Conservation (phyloP, 2,113 vertebrate genomes). For the Melanostigma gelatinosum region DNA sequence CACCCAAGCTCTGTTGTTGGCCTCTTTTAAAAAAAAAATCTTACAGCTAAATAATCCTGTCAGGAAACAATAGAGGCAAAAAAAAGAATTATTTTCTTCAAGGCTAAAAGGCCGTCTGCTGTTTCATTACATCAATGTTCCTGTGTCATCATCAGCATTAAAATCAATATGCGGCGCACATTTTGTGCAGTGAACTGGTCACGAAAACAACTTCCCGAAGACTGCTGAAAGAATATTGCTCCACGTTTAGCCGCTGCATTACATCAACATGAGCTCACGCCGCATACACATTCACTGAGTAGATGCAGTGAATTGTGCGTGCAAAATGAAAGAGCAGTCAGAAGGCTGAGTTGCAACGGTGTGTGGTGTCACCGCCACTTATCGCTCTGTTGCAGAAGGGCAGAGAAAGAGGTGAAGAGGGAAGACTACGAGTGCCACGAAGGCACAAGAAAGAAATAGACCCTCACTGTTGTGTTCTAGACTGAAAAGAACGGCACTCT, state of each 20-base stretch:
- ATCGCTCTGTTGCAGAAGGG: conserved; percentile 21
- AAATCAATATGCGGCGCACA: conserved; percentile 55
- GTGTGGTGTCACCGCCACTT: conserved; percentile 26
- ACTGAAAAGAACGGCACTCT: conserved; percentile 48
- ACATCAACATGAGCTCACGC: conserved; percentile 19
- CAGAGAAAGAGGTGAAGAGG: conserved; percentile 24
- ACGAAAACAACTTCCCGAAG: conserved; percentile 14
- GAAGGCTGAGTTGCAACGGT: conserved; percentile 11
- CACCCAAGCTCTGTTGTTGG: conserved; percentile 54
- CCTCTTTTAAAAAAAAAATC: conserved; percentile 51
- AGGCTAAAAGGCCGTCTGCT: conserved; percentile 44
- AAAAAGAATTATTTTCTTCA: conserved; percentile 31
- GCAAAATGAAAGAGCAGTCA: conserved; percentile 10
- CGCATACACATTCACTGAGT: conserved; percentile 9
- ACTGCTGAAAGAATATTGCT: neutral
- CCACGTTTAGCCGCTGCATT: conserved; percentile 12
- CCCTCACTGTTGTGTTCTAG: conserved; percentile 14
- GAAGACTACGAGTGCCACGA: conserved; percentile 23
- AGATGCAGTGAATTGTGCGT: neutral
- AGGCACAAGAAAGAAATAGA: conserved; percentile 36
- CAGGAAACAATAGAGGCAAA: conserved; percentile 52
- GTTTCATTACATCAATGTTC: conserved; percentile 52
- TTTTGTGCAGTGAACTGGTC: conserved; percentile 49
- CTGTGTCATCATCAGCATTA: conserved; percentile 20
- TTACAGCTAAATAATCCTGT: conserved; percentile 66